A percentile compares a stretch with the other conserved stretches of the same genome.
These are phyloP conservation scores for Phodopus roborovskii DNA, from an alignment of 2,113 vertebrate genomes.

Conservation along the genomic window DNA sequence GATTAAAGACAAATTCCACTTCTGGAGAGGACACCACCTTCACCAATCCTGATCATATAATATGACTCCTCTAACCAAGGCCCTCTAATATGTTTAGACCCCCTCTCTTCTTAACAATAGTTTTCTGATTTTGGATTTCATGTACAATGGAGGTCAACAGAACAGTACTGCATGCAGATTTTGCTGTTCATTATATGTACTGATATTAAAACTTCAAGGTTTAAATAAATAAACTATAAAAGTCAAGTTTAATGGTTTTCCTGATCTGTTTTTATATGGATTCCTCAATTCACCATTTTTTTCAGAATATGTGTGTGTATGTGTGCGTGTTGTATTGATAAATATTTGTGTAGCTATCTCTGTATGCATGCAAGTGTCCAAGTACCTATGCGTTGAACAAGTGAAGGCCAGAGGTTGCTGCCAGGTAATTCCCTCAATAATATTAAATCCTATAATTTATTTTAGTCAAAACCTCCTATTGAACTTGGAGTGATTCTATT, in stretches of 20 bases:
- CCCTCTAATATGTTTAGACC: neutral
- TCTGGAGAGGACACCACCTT: no score
- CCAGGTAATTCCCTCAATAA: neutral
- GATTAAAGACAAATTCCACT: neutral
- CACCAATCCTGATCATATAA: neutral
- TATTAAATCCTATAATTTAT: neutral
- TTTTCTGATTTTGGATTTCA: neutral
- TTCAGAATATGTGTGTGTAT: neutral
- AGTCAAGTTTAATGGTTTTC: neutral
- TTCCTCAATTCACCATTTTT: neutral
- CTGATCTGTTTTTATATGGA: neutral
- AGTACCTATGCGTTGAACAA: neutral
- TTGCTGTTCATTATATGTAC: neutral
- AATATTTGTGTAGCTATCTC: neutral
- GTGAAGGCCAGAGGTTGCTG: neutral
- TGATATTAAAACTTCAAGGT: neutral
- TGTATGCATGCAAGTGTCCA: neutral
- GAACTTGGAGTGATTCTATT: neutral
- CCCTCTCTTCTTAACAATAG: neutral
- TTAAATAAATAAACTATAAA: neutral
- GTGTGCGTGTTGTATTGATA: neutral
- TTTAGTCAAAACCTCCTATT: neutral
- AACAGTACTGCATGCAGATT: neutral
- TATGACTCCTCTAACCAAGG: neutral
- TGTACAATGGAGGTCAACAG: neutral